Conservation (phyloP, 2,113 vertebrate genomes). For the Oxygymnocypris stewartii region DNA sequence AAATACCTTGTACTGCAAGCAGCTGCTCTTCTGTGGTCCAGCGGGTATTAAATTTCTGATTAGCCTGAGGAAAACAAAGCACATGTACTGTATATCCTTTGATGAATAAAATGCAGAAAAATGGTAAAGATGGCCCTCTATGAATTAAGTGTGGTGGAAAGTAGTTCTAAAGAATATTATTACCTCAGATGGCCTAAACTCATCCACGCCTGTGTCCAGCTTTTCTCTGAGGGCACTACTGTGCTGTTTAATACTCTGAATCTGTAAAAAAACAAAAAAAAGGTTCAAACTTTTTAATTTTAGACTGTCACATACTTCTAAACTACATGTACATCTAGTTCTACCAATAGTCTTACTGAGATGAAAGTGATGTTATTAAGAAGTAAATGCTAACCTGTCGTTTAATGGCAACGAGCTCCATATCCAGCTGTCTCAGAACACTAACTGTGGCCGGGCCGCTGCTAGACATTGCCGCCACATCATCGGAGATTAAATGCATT, state of each 20-base stretch:
- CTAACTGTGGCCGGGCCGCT: slow-evolving; percentile 83
- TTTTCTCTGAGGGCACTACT: slow-evolving; percentile 92
- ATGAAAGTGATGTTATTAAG: not conserved
- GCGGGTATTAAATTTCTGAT: slow-evolving; percentile 90
- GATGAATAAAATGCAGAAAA: not conserved
- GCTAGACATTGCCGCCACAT: slow-evolving; percentile 87
- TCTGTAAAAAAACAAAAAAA: slow-evolving; percentile 70
- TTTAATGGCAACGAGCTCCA: slow-evolving; percentile 92
- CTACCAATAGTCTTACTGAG: not conserved
- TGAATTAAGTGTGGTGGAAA: not conserved
- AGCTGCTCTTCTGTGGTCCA: slow-evolving; percentile 99
- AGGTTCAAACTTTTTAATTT: not conserved
- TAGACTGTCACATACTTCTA: not conserved
- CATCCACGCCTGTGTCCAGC: slow-evolving; percentile 86
- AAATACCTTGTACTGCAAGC: slow-evolving; percentile 94
- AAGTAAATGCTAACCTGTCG: slow-evolving; percentile 79
- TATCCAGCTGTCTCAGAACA: slow-evolving; percentile 88
- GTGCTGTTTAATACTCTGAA: slow-evolving; percentile 94
- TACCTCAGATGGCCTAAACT: slow-evolving; percentile 89
- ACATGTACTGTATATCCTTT: not conserved
- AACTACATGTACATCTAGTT: not conserved
- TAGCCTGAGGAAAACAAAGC: slow-evolving; percentile 23
- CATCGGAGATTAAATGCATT: slow-evolving; percentile 92
- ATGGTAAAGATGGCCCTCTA: not conserved
- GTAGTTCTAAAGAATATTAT: slow-evolving; percentile 18